Base-by-base conservation (phyloP, 2,888 invertebrate genomes). In the Calephelis perditalis region DNA sequence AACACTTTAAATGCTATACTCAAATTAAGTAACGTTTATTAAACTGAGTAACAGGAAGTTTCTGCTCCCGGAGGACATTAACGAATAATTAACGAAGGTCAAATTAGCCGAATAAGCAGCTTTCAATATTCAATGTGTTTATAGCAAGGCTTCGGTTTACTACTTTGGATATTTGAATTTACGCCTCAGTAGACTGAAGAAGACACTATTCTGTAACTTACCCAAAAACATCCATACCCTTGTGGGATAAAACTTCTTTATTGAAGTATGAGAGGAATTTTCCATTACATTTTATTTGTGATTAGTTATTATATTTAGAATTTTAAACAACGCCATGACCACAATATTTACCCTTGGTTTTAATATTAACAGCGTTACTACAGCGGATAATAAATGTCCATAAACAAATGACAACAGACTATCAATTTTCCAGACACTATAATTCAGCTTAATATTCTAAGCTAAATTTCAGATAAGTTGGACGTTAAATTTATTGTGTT, bases 61-160 rank as follows among this genome's bases (percentile, higher is more conserved):
- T 52, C 26, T 26, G 63, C 49, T 66, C 63, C 60, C 62, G 60
- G 59, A 65, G 62, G 71, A 70, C 78, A 72, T 77, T 74, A 76
- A 63, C 72, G 67, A 65, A 74, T 82, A 82, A 82, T 83, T 83
- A 83, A 84, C 78, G 78, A 79, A 72, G 80, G 79, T 81, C 73
- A 72, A 72, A 78, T 76, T 73, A 71, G 71, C 68, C 63, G 77
- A 75, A 79, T 81, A 78, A 79, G 76, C 79, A 79, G 80, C 81
- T 81, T 79, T 70, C 65, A 76, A 77, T 82, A 82, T 82, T 85
- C 84, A 84, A 83, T 86, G 82, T 80, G 78, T 78, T 78, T 74
- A 74, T 71, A 71, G 71, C 70, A 65, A 72, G 26, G 4, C 26
- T 26, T 26, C 26, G 71, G 69, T 80, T 82, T 79, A 79, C 71